Percentiles rank a stretch among this genome's conserved stretches.
These are phyloP conservation scores for Calycopis cecrops DNA, from an alignment of 1,140 invertebrate species.

Conservation along the genomic window DNA sequence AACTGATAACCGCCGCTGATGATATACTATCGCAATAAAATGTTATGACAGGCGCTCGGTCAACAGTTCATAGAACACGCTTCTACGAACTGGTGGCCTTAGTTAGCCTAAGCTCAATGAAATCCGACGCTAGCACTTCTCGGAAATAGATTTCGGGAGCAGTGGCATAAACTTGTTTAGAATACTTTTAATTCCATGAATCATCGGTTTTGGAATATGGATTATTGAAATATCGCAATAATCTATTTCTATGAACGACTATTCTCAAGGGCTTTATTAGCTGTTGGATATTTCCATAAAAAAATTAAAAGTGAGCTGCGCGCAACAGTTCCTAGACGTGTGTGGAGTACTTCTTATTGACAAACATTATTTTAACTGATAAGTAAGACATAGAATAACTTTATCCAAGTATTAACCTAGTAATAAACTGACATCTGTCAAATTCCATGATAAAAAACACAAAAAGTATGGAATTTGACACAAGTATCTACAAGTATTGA, in stretches of 20 bases:
- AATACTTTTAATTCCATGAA: neutral
- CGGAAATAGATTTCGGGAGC: constrained; percentile 11
- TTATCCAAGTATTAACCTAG: too few species aligned
- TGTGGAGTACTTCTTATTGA: too few species aligned
- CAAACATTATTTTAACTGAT: too few species aligned
- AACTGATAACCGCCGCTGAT: neutral
- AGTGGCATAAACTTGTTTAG: neutral
- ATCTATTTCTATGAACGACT: constrained; percentile 1
- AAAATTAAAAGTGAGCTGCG: too few species aligned
- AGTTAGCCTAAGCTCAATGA: constrained; percentile 27
- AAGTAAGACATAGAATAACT: too few species aligned
- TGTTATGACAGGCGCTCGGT: constrained; percentile 16
- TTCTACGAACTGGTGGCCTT: constrained; percentile 32
- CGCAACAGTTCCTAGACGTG: too few species aligned
- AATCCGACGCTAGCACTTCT: constrained; percentile 27
- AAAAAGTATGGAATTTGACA: too few species aligned
- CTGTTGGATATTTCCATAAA: too few species aligned
- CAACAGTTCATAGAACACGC: constrained; percentile 33
- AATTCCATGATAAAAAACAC: too few species aligned
- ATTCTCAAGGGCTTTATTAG: too few species aligned
- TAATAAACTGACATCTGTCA: too few species aligned
- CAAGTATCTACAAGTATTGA: too few species aligned
- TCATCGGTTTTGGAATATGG: neutral
- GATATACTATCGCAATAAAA: constrained; percentile 1
- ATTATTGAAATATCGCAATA: neutral